A percentile compares a stretch with the other conserved stretches of the same genome.
These are phyloP conservation scores for Stichodactyla helianthus DNA, from an alignment of 64 coral and sea anemone genomes.

Conservation along the genomic window DNA sequence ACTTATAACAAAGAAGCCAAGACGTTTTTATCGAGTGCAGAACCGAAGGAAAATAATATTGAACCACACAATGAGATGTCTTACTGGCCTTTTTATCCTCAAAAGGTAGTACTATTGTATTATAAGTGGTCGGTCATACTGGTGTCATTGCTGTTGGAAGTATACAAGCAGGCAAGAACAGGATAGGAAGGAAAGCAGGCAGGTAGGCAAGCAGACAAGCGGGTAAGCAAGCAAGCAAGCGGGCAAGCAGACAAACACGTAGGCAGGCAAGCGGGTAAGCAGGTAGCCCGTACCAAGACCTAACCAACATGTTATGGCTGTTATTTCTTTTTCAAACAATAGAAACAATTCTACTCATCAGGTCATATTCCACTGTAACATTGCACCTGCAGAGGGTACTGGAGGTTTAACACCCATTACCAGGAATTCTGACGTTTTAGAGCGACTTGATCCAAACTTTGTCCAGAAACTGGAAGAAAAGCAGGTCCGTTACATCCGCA, in stretches of 20 bases:
- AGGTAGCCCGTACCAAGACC: background rate
- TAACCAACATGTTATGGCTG: background rate
- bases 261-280: too few relatives aligned
- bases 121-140: background rate
- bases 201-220: too few relatives aligned
- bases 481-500: slow-evolving; percentile 59
- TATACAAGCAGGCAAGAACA: too few relatives aligned
- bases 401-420: slow-evolving; percentile 73
- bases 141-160: background rate
- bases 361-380: slow-evolving; percentile 63
- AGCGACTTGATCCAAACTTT: slow-evolving; percentile 59
- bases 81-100: slow-evolving; percentile 52
- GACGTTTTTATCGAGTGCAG: slow-evolving; percentile 39
- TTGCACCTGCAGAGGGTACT: slow-evolving; percentile 31
- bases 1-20: background rate
- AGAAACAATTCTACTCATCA: background rate
- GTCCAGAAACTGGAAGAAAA: slow-evolving; percentile 64
- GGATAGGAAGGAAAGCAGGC: too few relatives aligned
- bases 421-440: slow-evolving; percentile 58
- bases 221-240: too few relatives aligned
- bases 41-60: slow-evolving; percentile 56
- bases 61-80: slow-evolving; percentile 94
- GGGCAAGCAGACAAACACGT: too few relatives aligned
- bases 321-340: background rate
- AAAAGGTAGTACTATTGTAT: slow-evolving; percentile 21